A percentile compares a stretch with the other conserved stretches of the same genome.
These are phyloP conservation scores for Phortica variegata DNA, from an alignment of 1,140 invertebrate genomes.

Conservation along the genomic window DNA sequence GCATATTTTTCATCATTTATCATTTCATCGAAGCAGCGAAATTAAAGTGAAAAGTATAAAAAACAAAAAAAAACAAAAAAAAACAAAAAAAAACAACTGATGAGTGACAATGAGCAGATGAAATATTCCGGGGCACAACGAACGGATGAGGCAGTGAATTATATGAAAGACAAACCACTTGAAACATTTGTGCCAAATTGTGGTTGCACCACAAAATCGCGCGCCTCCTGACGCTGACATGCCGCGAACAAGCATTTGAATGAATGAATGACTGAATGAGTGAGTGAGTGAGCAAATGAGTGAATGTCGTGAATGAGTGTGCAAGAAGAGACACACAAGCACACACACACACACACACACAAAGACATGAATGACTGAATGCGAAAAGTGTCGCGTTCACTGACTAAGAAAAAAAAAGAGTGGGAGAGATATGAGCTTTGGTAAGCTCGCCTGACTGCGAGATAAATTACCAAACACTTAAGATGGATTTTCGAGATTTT, in stretches of 20 bases:
- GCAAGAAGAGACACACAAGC: conserved; percentile 7
- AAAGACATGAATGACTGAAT: conserved; percentile 23
- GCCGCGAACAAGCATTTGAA: conserved; percentile 8
- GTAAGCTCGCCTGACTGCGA: conserved; percentile 27
- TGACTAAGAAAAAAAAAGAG: too few relatives aligned
- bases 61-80: conserved; percentile 36
- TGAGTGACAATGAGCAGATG: conserved; percentile 55
- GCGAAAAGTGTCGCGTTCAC: conserved; percentile 42
- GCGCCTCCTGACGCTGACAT: conserved; percentile 14
- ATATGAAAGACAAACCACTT: not conserved
- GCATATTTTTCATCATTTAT: conserved; percentile 57
- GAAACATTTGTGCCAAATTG: conserved; percentile 27
- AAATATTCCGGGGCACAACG: conserved; percentile 29
- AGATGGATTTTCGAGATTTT: conserved; percentile 57
- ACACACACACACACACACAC: too few relatives aligned
- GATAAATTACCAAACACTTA: conserved; percentile 57
- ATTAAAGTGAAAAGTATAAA: too few relatives aligned
- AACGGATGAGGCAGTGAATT: conserved; percentile 2
- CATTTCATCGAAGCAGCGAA: conserved; percentile 43
- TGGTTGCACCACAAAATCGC: conserved; percentile 21
- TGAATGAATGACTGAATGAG: conserved; percentile 14
- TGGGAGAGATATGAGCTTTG: not conserved
- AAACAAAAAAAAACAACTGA: conserved; percentile 6
- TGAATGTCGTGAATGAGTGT: conserved; percentile 7
- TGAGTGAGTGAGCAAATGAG: conserved; percentile 7